Conservation (phyloP, 2,113 vertebrate species). For the Psammodynastes pulverulentus region DNA sequence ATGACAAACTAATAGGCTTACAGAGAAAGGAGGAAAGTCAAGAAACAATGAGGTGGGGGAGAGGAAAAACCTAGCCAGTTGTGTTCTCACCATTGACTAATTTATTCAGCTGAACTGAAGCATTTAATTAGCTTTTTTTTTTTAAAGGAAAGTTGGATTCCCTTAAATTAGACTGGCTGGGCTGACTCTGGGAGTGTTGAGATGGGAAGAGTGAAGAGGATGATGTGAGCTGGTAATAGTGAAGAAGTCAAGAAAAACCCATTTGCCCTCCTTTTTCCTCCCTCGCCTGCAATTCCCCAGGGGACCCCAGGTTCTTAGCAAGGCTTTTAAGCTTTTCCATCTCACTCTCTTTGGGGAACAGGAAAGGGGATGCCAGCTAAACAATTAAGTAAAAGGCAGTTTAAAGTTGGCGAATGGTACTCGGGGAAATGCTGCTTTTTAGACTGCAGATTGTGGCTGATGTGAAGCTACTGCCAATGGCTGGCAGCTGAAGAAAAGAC, state of each 20-base stretch:
- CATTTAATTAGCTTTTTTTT: slow-evolving; percentile 20
- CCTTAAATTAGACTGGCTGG: neutral
- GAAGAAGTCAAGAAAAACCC: neutral
- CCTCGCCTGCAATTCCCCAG: neutral
- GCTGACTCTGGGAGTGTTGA: neutral
- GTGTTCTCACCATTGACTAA: slow-evolving; percentile 5
- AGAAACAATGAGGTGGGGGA: neutral
- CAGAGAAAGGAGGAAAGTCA: neutral
- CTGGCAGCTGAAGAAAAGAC: slow-evolving; percentile 1
- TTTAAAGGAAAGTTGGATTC: slow-evolving; percentile 5
- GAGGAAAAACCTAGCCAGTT: neutral
- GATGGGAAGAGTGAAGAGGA: neutral
- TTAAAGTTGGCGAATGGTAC: slow-evolving; percentile 19
- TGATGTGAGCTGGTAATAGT: neutral
- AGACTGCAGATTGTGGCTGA: neutral
- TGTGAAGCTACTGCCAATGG: slow-evolving; percentile 7
- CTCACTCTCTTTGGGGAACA: neutral
- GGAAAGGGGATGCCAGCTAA: slow-evolving; percentile 21
- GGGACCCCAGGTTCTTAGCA: slow-evolving; percentile 21
- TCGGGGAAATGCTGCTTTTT: slow-evolving; percentile 4
- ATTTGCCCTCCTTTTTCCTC: slow-evolving; percentile 21
- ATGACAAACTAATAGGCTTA: slow-evolving; percentile 27
- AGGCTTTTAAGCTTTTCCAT: slow-evolving; percentile 18
- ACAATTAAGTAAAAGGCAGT: slow-evolving; percentile 36
- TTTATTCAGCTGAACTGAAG: slow-evolving; percentile 22